Evolutionary conservation across 2,113 vertebrate species (phyloP), one percentile per base, ranked within the genome.

Genomic region (Microcebus griseorufus): DNA sequence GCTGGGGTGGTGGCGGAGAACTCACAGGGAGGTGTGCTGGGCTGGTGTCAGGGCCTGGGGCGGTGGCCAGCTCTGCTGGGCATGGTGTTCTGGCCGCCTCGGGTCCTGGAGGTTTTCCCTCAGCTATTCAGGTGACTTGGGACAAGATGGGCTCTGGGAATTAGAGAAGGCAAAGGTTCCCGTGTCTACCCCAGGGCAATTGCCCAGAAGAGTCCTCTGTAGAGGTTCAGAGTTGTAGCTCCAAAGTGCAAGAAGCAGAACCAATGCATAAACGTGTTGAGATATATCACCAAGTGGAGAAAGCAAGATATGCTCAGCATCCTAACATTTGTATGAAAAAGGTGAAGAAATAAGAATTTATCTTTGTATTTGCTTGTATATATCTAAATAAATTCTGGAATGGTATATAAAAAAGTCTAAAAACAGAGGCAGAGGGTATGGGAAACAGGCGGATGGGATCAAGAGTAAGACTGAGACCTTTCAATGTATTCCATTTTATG

Each of bases 1-100:
- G 13, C 12, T 1, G 5, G 23, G 25, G 2, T 16, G 22, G 42
- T 0, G 27, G 5, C 32, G 34, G 25, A 37, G n/a, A 18, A 29
- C 48, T 51, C 23, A 16, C 0, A 1, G 83, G 60, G 45, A 79
- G 34, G 29, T 22, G 18, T 29, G 9, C 14, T 6, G 11, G 79
- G 78, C 73, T 70, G 64, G 45, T 4, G 37, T 39, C 48, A 5
- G 29, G 39, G 73, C 22, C 18, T 3, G 5, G 45, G 53, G 27
- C 7, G 39, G 51, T 0, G 11, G 17, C 14, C 62, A 27, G 27
- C 37, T 53, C 23, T 39, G 62, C 45, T 6, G 37, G 51, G 60
- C 37, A 4, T 55, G 23, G 22, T 22, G 22, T 32, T 27, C 69
- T 64, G 42, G 58, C 60, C 25, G 25, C 70, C 42, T 48, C 0